Conservation (phyloP, 2,113 vertebrate genomes). For the Hypanus sabinus region DNA sequence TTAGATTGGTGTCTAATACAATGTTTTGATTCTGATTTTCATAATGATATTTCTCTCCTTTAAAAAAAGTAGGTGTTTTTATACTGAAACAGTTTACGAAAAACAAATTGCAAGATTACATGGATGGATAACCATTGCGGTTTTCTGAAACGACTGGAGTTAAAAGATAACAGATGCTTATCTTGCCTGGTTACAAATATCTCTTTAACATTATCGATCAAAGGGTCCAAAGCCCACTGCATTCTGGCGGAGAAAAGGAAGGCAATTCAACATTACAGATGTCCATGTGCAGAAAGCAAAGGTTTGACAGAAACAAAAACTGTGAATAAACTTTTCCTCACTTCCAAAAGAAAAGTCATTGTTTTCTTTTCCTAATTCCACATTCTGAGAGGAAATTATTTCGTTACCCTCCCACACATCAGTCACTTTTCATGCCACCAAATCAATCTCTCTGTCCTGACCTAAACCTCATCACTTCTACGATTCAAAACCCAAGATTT, state of each 20-base stretch:
- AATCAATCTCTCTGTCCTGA: not conserved
- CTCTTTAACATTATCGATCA: slow-evolving; percentile 2
- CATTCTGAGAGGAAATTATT: too few species aligned
- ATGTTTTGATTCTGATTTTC: not conserved
- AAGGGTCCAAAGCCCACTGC: not conserved
- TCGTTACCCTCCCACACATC: not conserved
- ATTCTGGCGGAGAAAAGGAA: not conserved
- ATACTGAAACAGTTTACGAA: not conserved
- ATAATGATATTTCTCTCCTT: not conserved
- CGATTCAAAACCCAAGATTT: slow-evolving; percentile 4
- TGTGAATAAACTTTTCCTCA: not conserved
- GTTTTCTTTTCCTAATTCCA: not conserved
- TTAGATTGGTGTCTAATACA: not conserved
- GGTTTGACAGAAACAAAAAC: not conserved
- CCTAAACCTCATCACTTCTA: not conserved
- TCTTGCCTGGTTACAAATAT: not conserved
- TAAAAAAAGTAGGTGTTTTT: not conserved
- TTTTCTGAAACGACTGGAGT: not conserved
- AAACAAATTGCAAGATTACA: not conserved
- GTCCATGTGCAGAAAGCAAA: not conserved
- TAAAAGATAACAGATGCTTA: not conserved
- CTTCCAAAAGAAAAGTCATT: not conserved
- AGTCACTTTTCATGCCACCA: not conserved
- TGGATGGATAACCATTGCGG: not conserved
- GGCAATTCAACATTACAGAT: not conserved